Percentiles rank a stretch among this genome's conserved stretches.
Evolutionary conservation across 2,888 invertebrate genomes (phyloP).

Genomic region (Marasmarcha lunaedactyla): DNA sequence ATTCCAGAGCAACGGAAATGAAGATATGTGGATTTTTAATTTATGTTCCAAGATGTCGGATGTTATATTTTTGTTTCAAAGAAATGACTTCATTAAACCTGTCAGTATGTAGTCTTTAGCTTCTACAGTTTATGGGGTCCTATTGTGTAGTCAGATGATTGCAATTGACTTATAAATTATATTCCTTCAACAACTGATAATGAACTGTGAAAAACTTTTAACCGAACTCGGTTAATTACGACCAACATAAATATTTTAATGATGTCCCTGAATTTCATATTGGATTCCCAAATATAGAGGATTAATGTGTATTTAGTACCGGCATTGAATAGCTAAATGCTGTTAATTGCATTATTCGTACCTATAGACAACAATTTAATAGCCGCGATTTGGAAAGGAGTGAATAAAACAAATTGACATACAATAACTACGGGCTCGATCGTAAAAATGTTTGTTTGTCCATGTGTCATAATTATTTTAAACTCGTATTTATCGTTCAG

Average conservation of each 20-base stretch:
- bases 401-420: neutral
- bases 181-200: slow-evolving; percentile 17
- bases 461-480: neutral
- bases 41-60: too few relatives aligned
- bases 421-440: neutral
- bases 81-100: slow-evolving; percentile 42
- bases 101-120: slow-evolving; percentile 28
- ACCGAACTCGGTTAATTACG: neutral
- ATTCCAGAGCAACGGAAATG: too few relatives aligned
- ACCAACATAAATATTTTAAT: neutral
- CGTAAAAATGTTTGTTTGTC: neutral
- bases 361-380: neutral
- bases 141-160: slow-evolving; percentile 46
- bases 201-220: slow-evolving; percentile 13
- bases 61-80: too few relatives aligned
- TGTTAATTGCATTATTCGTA: neutral
- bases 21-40: too few relatives aligned
- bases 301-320: neutral
- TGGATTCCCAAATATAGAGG: neutral
- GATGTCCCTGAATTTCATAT: neutral
- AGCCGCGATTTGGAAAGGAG: neutral
- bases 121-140: slow-evolving; percentile 31
- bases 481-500: too few relatives aligned
- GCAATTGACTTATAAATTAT: slow-evolving; percentile 36
- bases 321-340: neutral